phyloP scores from a whole-genome alignment of 2,797 vertebrate species.

The Carcharodon carcharias region DNA sequence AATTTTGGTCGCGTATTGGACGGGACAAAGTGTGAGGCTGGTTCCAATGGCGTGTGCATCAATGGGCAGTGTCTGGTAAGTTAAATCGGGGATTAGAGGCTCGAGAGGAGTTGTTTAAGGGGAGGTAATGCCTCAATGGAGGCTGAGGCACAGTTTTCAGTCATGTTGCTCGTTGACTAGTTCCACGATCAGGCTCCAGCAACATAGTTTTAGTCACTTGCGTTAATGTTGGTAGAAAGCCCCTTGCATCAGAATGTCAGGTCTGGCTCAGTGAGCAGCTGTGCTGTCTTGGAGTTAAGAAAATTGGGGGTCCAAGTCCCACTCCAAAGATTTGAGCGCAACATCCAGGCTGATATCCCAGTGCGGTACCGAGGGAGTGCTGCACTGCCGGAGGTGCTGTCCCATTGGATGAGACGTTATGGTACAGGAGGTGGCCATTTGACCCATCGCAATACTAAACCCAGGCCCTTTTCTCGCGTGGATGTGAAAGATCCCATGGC shows the following conservation, averaged over 20 bases:
- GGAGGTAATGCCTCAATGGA: background rate
- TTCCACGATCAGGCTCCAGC: no score
- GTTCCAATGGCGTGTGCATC: conserved; percentile 54
- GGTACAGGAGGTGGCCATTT: background rate
- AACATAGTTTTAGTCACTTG: background rate
- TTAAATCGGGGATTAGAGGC: background rate
- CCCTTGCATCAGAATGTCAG: no score
- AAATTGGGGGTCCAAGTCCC: background rate
- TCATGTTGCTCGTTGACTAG: no score
- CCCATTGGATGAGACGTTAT: background rate
- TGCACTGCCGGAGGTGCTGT: background rate
- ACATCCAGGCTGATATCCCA: background rate
- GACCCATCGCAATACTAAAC: background rate
- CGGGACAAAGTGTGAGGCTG: conserved; percentile 55
- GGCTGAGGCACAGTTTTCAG: no score
- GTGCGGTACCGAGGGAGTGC: background rate
- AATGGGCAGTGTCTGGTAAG: conserved; percentile 60
- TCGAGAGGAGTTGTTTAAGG: background rate
- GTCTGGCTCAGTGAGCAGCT: no score
- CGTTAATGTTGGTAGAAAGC: background rate
- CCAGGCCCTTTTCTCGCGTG: background rate
- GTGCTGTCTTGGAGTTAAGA: no score
- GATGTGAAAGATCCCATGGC: background rate
- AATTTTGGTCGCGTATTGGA: conserved; percentile 66
- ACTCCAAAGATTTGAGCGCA: background rate